Conservation (phyloP, 2,797 vertebrate genomes). For the Centroberyx gerrardi region DNA sequence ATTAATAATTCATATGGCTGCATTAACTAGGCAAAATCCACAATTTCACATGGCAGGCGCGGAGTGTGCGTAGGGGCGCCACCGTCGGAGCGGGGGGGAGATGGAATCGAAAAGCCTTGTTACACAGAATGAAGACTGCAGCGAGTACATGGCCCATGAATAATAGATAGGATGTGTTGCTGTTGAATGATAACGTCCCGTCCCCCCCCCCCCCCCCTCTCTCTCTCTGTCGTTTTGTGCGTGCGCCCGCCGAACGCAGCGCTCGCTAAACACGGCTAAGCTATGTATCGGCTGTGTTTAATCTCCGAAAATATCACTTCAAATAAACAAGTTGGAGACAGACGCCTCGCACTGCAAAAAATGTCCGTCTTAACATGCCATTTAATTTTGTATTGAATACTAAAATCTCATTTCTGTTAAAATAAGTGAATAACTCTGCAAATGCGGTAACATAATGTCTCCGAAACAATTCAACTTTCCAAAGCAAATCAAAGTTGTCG, state of each 20-base stretch:
- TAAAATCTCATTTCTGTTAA: background rate
- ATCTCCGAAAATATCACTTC: conserved; percentile 32
- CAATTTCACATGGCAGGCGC: conserved; percentile 54
- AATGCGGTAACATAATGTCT: too few species aligned
- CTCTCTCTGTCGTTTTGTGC: background rate
- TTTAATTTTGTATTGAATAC: conserved; percentile 6
- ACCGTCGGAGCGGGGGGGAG: conserved; percentile 25
- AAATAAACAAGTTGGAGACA: conserved; percentile 8
- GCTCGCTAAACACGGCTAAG: conserved; percentile 12
- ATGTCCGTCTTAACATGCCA: background rate
- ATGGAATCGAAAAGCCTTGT: conserved; percentile 59
- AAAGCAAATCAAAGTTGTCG: too few species aligned
- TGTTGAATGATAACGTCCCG: conserved; percentile 34
- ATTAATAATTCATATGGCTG: conserved; percentile 80
- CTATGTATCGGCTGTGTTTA: conserved; percentile 20
- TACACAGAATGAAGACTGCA: conserved; percentile 58
- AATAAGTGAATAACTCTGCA: too few species aligned
- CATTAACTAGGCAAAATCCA: conserved; percentile 71
- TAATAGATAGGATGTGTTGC: conserved; percentile 63
- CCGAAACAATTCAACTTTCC: too few species aligned
- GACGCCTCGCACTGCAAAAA: conserved; percentile 20
- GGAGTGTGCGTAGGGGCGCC: conserved; percentile 7
- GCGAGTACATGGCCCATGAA: conserved; percentile 57
- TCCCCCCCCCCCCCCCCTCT: too few species aligned
- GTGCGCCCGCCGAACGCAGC: background rate